phyloP scores from a whole-genome alignment of 1,140 invertebrate species.

The Megalonaias nervosa region DNA sequence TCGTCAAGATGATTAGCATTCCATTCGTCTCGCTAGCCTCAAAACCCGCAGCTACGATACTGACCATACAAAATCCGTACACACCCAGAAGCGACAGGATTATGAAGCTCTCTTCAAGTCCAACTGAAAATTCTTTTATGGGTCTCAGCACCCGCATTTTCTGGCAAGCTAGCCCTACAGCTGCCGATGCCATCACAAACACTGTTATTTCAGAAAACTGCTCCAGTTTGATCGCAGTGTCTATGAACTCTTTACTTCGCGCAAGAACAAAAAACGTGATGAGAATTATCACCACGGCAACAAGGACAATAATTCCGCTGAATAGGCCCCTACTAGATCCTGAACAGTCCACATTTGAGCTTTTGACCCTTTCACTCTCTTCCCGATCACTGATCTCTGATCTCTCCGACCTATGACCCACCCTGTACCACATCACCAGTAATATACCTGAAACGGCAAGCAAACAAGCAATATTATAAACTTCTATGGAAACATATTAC shows the following conservation, averaged over 20 bases:
- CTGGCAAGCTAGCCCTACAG: conserved; percentile 48
- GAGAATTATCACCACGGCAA: conserved; percentile 93
- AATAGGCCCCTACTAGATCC: conserved; percentile 91
- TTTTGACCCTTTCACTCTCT: conserved; percentile 30
- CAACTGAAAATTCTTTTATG: conserved; percentile 68
- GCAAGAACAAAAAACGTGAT: conserved; percentile 90
- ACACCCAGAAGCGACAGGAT: conserved; percentile 92
- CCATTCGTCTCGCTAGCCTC: conserved; percentile 75
- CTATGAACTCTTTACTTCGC: conserved; percentile 28
- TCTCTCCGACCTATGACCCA: conserved; percentile 21
- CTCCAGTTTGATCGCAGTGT: conserved; percentile 48
- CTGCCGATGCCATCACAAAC: conserved; percentile 45
- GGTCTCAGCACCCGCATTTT: conserved; percentile 41
- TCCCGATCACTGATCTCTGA: conserved; percentile 12
- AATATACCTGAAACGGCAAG: conserved; percentile 81
- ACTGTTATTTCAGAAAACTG: conserved; percentile 49
- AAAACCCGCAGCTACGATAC: conserved; percentile 88
- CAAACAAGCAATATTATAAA: background rate
- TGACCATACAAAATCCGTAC: conserved; percentile 93
- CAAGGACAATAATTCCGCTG: conserved; percentile 86
- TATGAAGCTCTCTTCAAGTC: conserved; percentile 91
- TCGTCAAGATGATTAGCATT: conserved; percentile 53
- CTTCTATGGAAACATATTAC: too few species aligned
- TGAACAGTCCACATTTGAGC: conserved; percentile 77
- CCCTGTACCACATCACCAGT: conserved; percentile 83